Conservation (phyloP, 2,797 vertebrate genomes). For the Falco naumanni region DNA sequence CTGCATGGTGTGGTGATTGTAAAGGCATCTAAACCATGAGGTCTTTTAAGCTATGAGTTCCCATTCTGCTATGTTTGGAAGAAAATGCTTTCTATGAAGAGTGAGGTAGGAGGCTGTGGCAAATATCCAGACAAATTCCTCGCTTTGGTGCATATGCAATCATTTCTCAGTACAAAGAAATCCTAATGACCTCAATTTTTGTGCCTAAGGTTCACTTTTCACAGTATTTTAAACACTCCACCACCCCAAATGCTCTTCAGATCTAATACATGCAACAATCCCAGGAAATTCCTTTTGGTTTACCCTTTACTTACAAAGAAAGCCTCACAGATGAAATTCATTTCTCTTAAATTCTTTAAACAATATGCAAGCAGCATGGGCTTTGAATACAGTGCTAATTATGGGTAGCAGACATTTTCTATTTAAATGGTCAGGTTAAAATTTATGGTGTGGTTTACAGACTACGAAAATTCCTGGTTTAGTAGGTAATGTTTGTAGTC, state of each 20-base stretch:
- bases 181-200: constrained; percentile 39
- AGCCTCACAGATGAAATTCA: constrained; percentile 26
- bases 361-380: background rate
- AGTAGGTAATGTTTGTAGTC: constrained; percentile 16
- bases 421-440: constrained; percentile 23
- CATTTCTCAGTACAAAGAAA: constrained; percentile 50
- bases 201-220: constrained; percentile 36
- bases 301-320: constrained; percentile 48
- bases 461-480: constrained; percentile 35
- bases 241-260: constrained; percentile 18
- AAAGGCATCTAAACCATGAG: constrained; percentile 47
- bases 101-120: constrained; percentile 26
- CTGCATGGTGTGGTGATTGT: background rate
- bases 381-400: constrained; percentile 41
- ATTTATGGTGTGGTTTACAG: constrained; percentile 13
- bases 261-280: constrained; percentile 52
- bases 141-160: constrained; percentile 21
- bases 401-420: background rate
- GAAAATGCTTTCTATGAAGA: constrained; percentile 28
- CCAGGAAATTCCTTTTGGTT: constrained; percentile 69
- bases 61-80: constrained; percentile 46
- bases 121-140: constrained; percentile 44
- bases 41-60: background rate
- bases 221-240: constrained; percentile 32
- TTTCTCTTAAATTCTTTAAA: constrained; percentile 55